Conservation (phyloP, 1,140 invertebrate genomes). For the Solen grandis region DNA sequence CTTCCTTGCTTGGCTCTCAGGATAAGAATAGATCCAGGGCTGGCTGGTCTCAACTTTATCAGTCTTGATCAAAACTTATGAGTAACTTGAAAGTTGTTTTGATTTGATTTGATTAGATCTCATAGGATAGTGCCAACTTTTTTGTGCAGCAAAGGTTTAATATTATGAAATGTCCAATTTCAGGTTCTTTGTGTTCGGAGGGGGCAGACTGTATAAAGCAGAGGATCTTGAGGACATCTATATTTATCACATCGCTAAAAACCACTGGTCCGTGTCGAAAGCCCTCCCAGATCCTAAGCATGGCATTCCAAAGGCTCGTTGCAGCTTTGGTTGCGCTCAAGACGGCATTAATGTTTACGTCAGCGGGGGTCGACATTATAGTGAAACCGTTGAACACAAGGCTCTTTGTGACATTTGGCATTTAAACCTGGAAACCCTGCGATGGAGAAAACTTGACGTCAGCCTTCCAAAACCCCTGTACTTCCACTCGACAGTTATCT, state of each 20-base stretch:
- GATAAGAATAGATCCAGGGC: no score
- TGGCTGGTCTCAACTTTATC: no score
- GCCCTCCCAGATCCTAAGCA: constrained; percentile 32
- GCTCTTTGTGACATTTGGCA: constrained; percentile 59
- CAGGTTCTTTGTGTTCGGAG: constrained; percentile 62
- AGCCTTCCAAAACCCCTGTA: constrained; percentile 55
- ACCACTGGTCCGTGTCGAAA: constrained; percentile 41
- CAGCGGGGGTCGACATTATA: constrained; percentile 58
- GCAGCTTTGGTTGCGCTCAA: constrained; percentile 60
- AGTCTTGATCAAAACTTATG: no score
- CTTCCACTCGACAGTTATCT: constrained; percentile 55
- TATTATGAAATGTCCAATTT: no score
- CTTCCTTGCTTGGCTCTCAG: no score
- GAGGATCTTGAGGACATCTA: constrained; percentile 55
- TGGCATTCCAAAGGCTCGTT: constrained; percentile 53
- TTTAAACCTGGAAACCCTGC: constrained; percentile 47
- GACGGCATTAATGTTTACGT: constrained; percentile 56
- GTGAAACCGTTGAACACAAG: constrained; percentile 4
- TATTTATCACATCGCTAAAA: constrained; percentile 42
- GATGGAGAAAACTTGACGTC: constrained; percentile 52
- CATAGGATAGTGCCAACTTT: no score
- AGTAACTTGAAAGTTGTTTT: no score
- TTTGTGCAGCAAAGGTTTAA: no score
- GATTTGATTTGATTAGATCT: no score
- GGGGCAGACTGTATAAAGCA: constrained; percentile 54